phyloP scores from a whole-genome alignment of 2,888 invertebrate species.

The Tiliacea aurago region DNA sequence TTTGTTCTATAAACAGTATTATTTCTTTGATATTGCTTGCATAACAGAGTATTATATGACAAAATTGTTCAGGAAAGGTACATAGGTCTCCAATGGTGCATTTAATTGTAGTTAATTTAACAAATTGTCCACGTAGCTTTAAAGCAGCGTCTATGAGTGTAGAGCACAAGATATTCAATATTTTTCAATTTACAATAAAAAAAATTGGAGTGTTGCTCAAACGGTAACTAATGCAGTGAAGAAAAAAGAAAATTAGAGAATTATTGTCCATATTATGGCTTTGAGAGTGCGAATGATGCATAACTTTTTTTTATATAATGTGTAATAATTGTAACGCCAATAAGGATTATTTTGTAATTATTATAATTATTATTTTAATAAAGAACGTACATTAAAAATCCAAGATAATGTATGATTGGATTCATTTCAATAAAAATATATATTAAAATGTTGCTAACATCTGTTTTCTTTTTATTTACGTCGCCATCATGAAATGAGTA shows the following conservation, averaged over 20 bases:
- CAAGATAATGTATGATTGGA: conserved; percentile 90
- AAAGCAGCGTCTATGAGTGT: conserved; percentile 82
- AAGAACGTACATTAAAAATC: conserved; percentile 87
- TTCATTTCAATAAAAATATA: conserved; percentile 91
- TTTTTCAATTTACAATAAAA: conserved; percentile 78
- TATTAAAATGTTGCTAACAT: conserved; percentile 91
- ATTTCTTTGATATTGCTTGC: conserved; percentile 85
- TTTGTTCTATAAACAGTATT: conserved; percentile 79
- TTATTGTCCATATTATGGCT: conserved; percentile 85
- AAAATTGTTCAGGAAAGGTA: conserved; percentile 73
- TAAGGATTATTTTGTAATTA: conserved; percentile 90
- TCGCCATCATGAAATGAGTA: conserved; percentile 14
- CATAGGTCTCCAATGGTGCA: conserved; percentile 86
- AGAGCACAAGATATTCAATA: conserved; percentile 85
- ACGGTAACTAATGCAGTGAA: conserved; percentile 71
- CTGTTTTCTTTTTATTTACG: conserved; percentile 79
- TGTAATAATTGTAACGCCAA: conserved; percentile 85
- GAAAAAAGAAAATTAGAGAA: conserved; percentile 75
- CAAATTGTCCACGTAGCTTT: conserved; percentile 88
- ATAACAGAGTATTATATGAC: conserved; percentile 75
- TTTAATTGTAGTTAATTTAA: conserved; percentile 89
- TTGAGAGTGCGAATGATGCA: conserved; percentile 81
- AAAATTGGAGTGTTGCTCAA: conserved; percentile 85
- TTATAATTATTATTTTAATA: conserved; percentile 89
- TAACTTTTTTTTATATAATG: conserved; percentile 82